Conservation (phyloP, 2,888 invertebrate genomes). For the Papilio demoleus region DNA sequence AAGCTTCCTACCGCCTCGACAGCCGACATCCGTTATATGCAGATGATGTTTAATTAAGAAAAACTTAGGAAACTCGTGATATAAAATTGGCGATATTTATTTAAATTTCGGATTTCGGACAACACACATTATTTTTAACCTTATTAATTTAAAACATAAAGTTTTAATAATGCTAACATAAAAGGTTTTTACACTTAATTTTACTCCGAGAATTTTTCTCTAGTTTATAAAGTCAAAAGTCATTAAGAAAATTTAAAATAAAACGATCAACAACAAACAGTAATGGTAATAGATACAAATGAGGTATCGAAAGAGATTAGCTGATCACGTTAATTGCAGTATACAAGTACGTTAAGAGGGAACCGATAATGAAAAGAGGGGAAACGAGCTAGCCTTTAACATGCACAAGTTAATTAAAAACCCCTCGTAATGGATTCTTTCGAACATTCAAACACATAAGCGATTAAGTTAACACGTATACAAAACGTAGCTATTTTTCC, state of each 20-base stretch:
- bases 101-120: neutral
- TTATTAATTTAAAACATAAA: neutral
- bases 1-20: conserved; percentile 9
- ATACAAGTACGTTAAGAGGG: conserved; percentile 22
- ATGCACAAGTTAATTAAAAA: conserved; percentile 38
- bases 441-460: conserved; percentile 29
- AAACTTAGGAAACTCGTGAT: neutral
- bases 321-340: conserved; percentile 16
- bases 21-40: conserved; percentile 28
- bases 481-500: conserved; percentile 6
- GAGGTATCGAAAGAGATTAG: conserved; percentile 19
- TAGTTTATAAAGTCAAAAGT: too few relatives aligned
- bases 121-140: too few relatives aligned
- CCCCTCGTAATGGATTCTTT: conserved; percentile 34
- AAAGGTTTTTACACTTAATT: too few relatives aligned
- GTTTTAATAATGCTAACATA: neutral
- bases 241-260: neutral
- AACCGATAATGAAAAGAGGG: conserved; percentile 36
- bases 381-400: conserved; percentile 28
- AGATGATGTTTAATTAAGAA: conserved; percentile 38
- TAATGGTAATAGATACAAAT: neutral
- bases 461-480: conserved; percentile 34
- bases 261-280: neutral
- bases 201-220: too few relatives aligned
- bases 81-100: neutral